These are phyloP conservation scores for Puntigrus tetrazona DNA, from an alignment of 2,113 vertebrate genomes.

Conservation along the genomic window DNA sequence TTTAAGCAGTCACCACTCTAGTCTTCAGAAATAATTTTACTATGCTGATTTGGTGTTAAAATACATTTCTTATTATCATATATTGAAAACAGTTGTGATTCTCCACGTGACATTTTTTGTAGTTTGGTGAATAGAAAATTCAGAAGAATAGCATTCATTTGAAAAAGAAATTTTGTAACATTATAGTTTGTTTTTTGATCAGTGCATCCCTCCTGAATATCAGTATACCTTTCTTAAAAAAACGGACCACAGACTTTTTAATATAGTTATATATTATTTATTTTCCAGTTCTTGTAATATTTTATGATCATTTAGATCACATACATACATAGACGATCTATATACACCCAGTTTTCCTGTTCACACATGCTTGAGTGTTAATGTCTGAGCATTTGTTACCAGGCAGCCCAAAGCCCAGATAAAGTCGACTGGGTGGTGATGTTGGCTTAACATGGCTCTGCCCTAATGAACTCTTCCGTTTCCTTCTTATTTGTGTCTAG, in stretches of 20 bases:
- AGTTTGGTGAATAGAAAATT: neutral
- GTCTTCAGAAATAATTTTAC: neutral
- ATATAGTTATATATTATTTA: neutral
- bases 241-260: neutral
- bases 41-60: neutral
- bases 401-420: neutral
- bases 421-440: neutral
- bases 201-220: neutral
- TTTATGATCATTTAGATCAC: neutral
- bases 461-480: conserved; percentile 29
- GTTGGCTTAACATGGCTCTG: neutral
- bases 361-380: neutral
- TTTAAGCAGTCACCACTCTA: neutral
- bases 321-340: neutral
- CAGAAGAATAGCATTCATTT: neutral
- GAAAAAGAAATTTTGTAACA: neutral
- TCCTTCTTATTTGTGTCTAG: conserved; percentile 19
- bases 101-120: neutral
- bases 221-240: neutral
- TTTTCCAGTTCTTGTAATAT: neutral
- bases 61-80: neutral
- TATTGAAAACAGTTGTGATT: neutral
- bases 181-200: neutral
- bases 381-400: neutral
- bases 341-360: conserved; percentile 16